Evolutionary conservation across 1,140 invertebrate species (phyloP), one percentile per base, ranked within the genome.

Genomic region (Holotrichia oblita): DNA sequence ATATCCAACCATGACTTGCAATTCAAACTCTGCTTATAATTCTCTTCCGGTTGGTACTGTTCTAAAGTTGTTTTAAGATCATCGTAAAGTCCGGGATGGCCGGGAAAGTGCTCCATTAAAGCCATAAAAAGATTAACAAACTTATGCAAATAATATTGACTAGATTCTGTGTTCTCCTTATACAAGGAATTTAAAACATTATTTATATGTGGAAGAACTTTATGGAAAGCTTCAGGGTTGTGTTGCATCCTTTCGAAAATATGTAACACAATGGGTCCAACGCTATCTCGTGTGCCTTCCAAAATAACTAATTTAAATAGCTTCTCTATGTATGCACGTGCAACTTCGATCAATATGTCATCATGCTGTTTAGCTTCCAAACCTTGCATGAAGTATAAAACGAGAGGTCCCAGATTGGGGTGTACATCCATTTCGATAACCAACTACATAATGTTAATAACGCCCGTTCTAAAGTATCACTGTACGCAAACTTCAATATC

Each of bases 301-400:
- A 91, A 73, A 20, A 87, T 78, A 9, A 91, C 79, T 0, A 88
- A 82, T 0, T 64, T 72, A 61, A 89, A 87, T 42, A 91, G 82
- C 59, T 83, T 82, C 40, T 88, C 87, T 9, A 91, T 86, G 74
- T 86, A 88, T 14, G 85, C 85, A 55, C 89, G 78, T 3, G 89
- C 87, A 1, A 90, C 88, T 24, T 89, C 86, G 0, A 87, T 84
- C 0, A 91, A 81, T 27, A 91, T 87, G 14, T 85, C 82, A 77
- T 86, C 88, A 44, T 90, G 88, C 17, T 86, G 86, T 9, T 90
- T 87, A 0, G 86, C 85, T 41, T 89, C 87, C 34, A 91, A 85
- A 0, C 88, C 89, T 41, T 85, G 82, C 78, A 91, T 88, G 22
- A 91, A 87, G 0, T 87, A 86, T 75, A 90, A 85, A 2, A 91